A percentile compares a stretch with the other conserved stretches of the same genome.
Evolutionary conservation across 2,888 invertebrate species (phyloP).

Genomic region (Fabriciana adippe): DNA sequence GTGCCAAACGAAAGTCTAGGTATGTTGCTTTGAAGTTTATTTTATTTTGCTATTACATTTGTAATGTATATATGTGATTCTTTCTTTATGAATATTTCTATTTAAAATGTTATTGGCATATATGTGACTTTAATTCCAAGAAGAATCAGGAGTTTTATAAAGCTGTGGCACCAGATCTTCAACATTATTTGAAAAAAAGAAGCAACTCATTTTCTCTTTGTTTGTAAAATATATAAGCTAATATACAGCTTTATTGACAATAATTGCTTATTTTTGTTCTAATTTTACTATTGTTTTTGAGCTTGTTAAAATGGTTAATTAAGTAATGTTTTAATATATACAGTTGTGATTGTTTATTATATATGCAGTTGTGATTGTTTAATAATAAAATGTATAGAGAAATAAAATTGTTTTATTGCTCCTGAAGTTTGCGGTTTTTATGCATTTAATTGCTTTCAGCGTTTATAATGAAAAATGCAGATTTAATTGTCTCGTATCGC

Average conservation of each 20-base stretch:
- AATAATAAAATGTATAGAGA: neutral
- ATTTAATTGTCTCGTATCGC: too few species aligned
- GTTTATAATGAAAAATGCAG: too few species aligned
- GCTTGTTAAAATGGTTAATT: conserved; percentile 6
- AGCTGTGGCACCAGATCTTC: too few species aligned
- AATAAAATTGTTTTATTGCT: conserved; percentile 13
- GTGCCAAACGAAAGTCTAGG: conserved; percentile 73
- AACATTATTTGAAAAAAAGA: neutral
- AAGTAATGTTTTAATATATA: neutral
- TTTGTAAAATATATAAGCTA: neutral
- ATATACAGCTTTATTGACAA: conserved; percentile 9
- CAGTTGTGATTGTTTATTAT: neutral
- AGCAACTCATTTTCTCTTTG: neutral
- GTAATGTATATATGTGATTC: neutral
- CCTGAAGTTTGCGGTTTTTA: neutral
- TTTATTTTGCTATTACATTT: conserved; percentile 17
- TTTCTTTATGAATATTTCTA: neutral
- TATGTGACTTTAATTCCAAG: neutral
- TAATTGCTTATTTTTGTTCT: conserved; percentile 19
- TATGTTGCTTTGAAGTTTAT: conserved; percentile 45
- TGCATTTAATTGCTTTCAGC: neutral
- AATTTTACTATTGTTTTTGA: neutral
- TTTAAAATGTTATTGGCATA: conserved; percentile 2
- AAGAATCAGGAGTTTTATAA: too few species aligned
- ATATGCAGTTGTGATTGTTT: neutral